Evolutionary conservation across 2,888 invertebrate species (phyloP).

Genomic region (Pherbina coryleti): DNA sequence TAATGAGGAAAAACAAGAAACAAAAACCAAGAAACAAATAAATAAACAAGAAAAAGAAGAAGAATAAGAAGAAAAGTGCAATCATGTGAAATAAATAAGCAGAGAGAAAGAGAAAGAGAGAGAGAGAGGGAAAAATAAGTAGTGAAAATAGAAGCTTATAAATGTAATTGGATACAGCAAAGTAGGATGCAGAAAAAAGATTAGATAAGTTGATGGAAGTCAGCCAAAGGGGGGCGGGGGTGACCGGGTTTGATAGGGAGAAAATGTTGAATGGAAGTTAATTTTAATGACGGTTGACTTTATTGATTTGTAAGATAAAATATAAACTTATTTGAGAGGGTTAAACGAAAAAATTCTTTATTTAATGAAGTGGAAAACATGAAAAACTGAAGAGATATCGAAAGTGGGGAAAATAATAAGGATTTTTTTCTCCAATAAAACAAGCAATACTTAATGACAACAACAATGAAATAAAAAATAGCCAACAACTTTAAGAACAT

Average conservation of each 20-base stretch:
- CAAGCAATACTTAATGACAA: no score
- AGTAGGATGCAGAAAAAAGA: not conserved
- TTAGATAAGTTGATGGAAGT: constrained; percentile 2
- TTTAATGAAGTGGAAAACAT: not conserved
- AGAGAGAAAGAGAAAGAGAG: no score
- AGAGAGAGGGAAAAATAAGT: constrained; percentile 22
- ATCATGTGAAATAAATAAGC: constrained; percentile 31
- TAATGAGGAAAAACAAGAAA: constrained; percentile 24
- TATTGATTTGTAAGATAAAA: constrained; percentile 25
- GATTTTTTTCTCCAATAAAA: no score
- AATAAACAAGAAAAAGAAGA: not conserved
- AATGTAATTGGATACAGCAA: constrained; percentile 35
- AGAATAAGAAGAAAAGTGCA: constrained; percentile 16
- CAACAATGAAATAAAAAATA: not conserved
- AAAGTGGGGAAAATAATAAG: no score
- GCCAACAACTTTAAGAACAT: not conserved
- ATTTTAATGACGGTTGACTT: constrained; percentile 31
- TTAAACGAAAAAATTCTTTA: not conserved
- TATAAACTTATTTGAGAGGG: not conserved
- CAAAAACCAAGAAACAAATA: not conserved
- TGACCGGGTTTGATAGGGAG: not conserved
- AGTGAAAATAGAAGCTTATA: constrained; percentile 33
- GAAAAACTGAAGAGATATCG: no score
- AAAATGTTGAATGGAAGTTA: not conserved
- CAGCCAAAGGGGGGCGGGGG: not conserved